Evolutionary conservation across 2,113 vertebrate genomes (phyloP).

Genomic region (Murina feae): DNA sequence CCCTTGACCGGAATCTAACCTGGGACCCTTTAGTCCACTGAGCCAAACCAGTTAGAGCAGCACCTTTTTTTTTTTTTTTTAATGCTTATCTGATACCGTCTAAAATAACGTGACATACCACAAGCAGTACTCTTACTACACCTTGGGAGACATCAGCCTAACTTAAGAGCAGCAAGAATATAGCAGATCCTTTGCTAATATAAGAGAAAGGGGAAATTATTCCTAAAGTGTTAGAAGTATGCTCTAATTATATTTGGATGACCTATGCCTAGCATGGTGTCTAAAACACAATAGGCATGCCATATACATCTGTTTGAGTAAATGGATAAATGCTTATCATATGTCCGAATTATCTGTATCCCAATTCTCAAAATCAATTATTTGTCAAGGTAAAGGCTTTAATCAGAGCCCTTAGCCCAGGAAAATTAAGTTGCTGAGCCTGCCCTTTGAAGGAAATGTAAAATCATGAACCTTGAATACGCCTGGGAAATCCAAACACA

Average conservation of each 20-base stretch:
- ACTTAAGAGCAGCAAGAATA: conserved; percentile 8
- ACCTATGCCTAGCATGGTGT: not conserved
- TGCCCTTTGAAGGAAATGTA: conserved; percentile 39
- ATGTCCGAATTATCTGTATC: conserved; percentile 37
- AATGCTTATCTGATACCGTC: not conserved
- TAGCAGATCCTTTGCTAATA: conserved; percentile 5
- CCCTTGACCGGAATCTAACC: too few species aligned
- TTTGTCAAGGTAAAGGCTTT: conserved; percentile 59
- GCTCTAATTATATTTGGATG: not conserved
- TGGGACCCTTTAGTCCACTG: too few species aligned
- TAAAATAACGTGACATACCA: not conserved
- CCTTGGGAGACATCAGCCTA: not conserved
- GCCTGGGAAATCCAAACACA: conserved; percentile 46
- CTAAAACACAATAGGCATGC: not conserved
- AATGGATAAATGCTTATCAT: conserved; percentile 47
- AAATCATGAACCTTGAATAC: conserved; percentile 50
- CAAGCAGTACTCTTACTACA: not conserved
- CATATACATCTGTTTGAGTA: not conserved
- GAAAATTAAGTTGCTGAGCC: conserved; percentile 64
- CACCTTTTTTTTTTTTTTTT: not conserved
- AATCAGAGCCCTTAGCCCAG: conserved; percentile 56
- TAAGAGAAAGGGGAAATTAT: not conserved
- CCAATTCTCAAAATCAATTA: conserved; percentile 64
- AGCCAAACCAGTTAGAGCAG: too few species aligned
- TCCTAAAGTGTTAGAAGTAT: not conserved